These are phyloP conservation scores for Prosopocoilus inquinatus DNA, from an alignment of 2,888 invertebrate species.

Conservation along the genomic window DNA sequence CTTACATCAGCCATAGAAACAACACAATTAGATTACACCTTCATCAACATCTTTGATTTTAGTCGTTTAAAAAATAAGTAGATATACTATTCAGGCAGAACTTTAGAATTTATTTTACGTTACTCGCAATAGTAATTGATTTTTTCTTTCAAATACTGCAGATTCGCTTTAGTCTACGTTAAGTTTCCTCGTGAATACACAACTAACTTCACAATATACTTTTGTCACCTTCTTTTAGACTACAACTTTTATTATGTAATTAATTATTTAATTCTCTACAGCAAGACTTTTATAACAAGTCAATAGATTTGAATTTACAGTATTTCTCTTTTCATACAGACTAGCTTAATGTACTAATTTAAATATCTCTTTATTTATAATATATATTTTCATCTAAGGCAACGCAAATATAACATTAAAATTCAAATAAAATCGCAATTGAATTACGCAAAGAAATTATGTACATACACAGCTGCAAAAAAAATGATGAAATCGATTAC, in stretches of 20 bases:
- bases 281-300: slow-evolving; percentile 37
- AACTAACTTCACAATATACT: slow-evolving; percentile 13
- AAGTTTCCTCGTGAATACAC: slow-evolving; percentile 6
- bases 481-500: too few relatives aligned
- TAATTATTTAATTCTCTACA: slow-evolving; percentile 18
- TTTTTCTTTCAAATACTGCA: slow-evolving; percentile 15
- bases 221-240: slow-evolving; percentile 11
- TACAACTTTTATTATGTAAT: slow-evolving; percentile 23
- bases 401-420: slow-evolving; percentile 9
- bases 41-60: slow-evolving; percentile 10
- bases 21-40: slow-evolving; percentile 16
- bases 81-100: slow-evolving; percentile 42
- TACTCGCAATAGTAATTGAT: slow-evolving; percentile 16
- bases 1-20: slow-evolving; percentile 1
- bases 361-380: slow-evolving; percentile 16
- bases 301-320: slow-evolving; percentile 24
- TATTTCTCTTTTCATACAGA: slow-evolving; percentile 33
- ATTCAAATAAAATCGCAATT: neutral
- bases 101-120: slow-evolving; percentile 44
- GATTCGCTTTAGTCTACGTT: neutral
- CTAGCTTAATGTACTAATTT: slow-evolving; percentile 35
- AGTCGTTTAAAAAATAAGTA: slow-evolving; percentile 27
- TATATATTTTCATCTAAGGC: slow-evolving; percentile 10
- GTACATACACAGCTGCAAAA: too few relatives aligned
- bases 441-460: neutral